Evolutionary conservation across 2,797 vertebrate genomes (phyloP).

Genomic region (Sebastes reedi): DNA sequence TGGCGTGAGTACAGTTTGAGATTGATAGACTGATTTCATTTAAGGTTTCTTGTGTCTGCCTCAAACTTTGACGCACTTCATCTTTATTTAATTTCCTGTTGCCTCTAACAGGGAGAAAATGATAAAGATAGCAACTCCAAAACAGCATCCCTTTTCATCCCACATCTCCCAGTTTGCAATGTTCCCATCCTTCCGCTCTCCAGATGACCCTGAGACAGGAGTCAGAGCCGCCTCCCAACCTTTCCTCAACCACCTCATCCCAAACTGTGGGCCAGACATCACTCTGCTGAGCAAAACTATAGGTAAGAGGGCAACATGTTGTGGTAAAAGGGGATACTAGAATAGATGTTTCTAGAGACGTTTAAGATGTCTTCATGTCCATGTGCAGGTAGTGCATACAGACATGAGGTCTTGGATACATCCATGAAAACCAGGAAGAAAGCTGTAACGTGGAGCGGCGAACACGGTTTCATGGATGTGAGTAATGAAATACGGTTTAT

Average conservation of each 20-base stretch:
- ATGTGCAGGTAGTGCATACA: conserved; percentile 80
- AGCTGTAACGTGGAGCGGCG: conserved; percentile 74
- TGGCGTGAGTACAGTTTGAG: conserved; percentile 72
- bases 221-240: conserved; percentile 56
- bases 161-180: conserved; percentile 81
- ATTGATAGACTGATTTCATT: background rate
- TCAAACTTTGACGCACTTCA: background rate
- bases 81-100: conserved; percentile 6
- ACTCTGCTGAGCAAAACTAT: conserved; percentile 80
- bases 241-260: conserved; percentile 68
- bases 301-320: conserved; percentile 62
- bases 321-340: background rate
- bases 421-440: conserved; percentile 70
- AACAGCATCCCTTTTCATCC: conserved; percentile 84
- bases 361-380: conserved; percentile 1
- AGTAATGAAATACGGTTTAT: conserved; percentile 21
- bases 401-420: conserved; percentile 78
- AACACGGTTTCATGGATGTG: conserved; percentile 80
- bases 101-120: conserved; percentile 70
- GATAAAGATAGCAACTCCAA: conserved; percentile 64
- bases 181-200: conserved; percentile 80
- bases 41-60: background rate
- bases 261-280: conserved; percentile 65
- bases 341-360: background rate
- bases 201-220: conserved; percentile 65